phyloP scores from a whole-genome alignment of 2,113 vertebrate species.

The Motacilla tschutschensis region DNA sequence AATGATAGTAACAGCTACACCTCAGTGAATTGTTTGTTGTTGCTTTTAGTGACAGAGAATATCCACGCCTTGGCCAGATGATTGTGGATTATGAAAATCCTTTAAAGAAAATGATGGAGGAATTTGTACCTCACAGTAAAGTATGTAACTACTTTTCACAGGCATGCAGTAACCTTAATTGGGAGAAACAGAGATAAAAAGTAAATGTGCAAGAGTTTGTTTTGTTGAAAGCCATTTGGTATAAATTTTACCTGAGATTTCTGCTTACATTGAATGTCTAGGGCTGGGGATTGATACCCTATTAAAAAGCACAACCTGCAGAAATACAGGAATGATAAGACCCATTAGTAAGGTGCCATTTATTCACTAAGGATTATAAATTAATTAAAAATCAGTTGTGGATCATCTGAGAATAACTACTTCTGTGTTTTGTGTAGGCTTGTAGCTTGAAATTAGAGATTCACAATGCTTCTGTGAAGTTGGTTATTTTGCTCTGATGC shows the following conservation, averaged over 20 bases:
- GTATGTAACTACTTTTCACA: conserved; percentile 65
- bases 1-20: not conserved
- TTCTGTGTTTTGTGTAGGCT: not conserved
- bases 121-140: conserved; percentile 98
- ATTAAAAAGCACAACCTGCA: not conserved
- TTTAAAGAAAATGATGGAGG: conserved; percentile 99
- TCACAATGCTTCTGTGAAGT: not conserved
- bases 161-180: not conserved
- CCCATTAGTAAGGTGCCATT: not conserved
- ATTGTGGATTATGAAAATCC: conserved; percentile 98
- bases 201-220: not conserved
- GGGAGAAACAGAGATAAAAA: not conserved
- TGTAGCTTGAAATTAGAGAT: not conserved
- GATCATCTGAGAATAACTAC: not conserved
- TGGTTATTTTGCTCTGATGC: not conserved
- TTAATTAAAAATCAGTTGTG: not conserved
- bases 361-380: not conserved
- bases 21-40: conserved; percentile 48
- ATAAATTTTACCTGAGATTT: not conserved
- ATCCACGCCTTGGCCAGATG: conserved; percentile 96
- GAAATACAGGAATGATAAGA: not conserved
- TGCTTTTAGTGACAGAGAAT: conserved; percentile 89
- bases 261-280: not conserved
- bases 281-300: not conserved
- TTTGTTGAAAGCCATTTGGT: not conserved